Evolutionary conservation across 2,113 vertebrate genomes (phyloP), one percentile per base, ranked within the genome.

Genomic region (Ia io): DNA sequence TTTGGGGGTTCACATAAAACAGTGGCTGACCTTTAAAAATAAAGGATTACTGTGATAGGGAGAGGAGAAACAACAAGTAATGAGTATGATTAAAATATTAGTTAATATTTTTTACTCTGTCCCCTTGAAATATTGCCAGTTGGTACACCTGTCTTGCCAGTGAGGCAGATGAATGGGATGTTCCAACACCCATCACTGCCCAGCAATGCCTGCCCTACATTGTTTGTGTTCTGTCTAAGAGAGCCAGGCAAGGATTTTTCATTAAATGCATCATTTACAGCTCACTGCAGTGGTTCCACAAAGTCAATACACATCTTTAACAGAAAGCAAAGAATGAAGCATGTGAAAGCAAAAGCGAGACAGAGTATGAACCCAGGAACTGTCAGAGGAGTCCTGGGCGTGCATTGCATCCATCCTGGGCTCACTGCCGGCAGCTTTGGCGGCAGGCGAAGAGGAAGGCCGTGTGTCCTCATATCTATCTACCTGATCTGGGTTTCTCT

Each of bases 201-300:
- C 82, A n/a, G 61, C 88, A 5, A 0, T 11, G 49, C 88, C 49
- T 18, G 42, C 37, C 40, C 65, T 53, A 3, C 65, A 14, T 73
- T 73, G 93, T 88, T 86, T 82, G 90, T 88, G 74, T 82, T 95
- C 92, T 30, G 40, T 88, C 80, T 90, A 71, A 35, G 53, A 93
- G 88, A 1, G 2, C 71, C 6, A 63, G 91, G 76, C 94, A 78
- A 94, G 93, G 91, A 59, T 56, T 96, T 96, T 95, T 97, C 95
- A 96, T 97, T 96, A 95, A 96, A 94, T 93, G 93, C 88, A 73
- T 96, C 97, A 96, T 96, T 96, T 94, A 93, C 88, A 92, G 95
- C 92, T 97, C 80, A 16, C 90, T 88, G 92, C 92, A 95, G 95
- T 96, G 84, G 73, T 90, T 96, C 82, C 56, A 70, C 82, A 88